Percentiles rank a stretch among this genome's conserved stretches.
Conservation (phyloP, 1,140 invertebrate genomes). For the Pristionchus pacificus region DNA sequence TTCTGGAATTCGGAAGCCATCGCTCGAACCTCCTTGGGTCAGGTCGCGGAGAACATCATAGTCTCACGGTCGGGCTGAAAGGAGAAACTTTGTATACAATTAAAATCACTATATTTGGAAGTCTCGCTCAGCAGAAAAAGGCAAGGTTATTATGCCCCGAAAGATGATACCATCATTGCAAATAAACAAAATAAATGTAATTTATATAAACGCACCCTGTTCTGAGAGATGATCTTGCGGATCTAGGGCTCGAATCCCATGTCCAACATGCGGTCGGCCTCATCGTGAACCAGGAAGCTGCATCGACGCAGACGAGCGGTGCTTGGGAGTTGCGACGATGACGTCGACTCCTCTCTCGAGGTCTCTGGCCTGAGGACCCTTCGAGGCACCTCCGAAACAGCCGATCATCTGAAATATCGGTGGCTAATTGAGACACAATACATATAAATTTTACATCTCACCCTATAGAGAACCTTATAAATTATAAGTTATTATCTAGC, state of each 20-base stretch:
- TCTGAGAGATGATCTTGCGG: conserved; percentile 90
- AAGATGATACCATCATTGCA: too few relatives aligned
- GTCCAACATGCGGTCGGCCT: conserved; percentile 97
- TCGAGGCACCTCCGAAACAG: conserved; percentile 91
- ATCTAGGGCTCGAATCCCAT: conserved; percentile 99
- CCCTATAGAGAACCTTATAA: too few relatives aligned
- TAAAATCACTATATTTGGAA: neutral
- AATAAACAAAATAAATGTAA: too few relatives aligned
- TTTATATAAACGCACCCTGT: conserved; percentile 68
- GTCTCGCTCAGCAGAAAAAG: neutral
- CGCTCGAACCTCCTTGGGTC: conserved; percentile 90
- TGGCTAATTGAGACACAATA: too few relatives aligned
- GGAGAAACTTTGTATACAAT: conserved; percentile 13
- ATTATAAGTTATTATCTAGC: too few relatives aligned
- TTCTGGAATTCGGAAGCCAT: conserved; percentile 88
- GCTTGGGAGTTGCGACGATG: conserved; percentile 77
- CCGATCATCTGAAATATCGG: conserved; percentile 83
- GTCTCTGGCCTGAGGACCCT: conserved; percentile 77
- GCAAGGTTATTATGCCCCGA: too few relatives aligned
- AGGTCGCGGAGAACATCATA: conserved; percentile 96
- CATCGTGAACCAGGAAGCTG: conserved; percentile 91
- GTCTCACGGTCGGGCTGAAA: conserved; percentile 80
- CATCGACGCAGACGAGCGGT: too few relatives aligned
- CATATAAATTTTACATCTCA: too few relatives aligned
- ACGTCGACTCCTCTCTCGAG: conserved; percentile 72